Base-by-base conservation (phyloP, 2,888 invertebrate species). In the Hydropsyche betteni region DNA sequence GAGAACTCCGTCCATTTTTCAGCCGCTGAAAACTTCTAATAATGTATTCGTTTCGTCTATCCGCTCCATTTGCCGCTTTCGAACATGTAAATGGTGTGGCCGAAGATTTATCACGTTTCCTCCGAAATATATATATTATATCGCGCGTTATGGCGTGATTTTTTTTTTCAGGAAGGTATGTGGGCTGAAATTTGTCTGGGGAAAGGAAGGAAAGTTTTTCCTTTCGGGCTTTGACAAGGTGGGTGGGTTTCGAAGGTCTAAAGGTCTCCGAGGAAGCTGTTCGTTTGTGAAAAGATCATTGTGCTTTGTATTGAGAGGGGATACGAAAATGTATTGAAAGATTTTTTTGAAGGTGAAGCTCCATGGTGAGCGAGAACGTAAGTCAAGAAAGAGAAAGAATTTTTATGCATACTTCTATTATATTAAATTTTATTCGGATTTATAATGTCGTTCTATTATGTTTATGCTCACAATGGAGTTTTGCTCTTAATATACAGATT, bases 21-120 rank as follows among this genome's bases (percentile, higher is more conserved):
- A 64, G 24, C 64, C 34, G 64, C 64, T 16, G 55, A 55, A 55
- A 55, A n/a, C 16, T 55, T 55, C 24, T 64, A 64, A 64, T 64
- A 64, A 64, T 64, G 34, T 64, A 64, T 64, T 64, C 64, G 64
- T 64, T 64, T 64, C 64, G 36, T 64, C 64, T 64, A 64, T 64
- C 24, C 16, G 55, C 55, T 55, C n/a, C 55, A 16, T 55, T 55
- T 55, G 55, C 55, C 55, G n/a, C 55, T n/a, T 55, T 64, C 64
- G 64, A 64, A 64, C 64, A 64, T 34, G 64, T 36, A 64, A 64
- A 64, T 64, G 64, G 64, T 64, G 64, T 64, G 64, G 64, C 64
- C 64, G 64, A 64, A 64, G 64, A 64, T 64, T 64, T 64, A 64
- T 64, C 36, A 64, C 36, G 16, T 16, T 55, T 55, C 55, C 5